Conservation (phyloP, 2,888 invertebrate genomes). For the Alloscopus bannaensis region DNA sequence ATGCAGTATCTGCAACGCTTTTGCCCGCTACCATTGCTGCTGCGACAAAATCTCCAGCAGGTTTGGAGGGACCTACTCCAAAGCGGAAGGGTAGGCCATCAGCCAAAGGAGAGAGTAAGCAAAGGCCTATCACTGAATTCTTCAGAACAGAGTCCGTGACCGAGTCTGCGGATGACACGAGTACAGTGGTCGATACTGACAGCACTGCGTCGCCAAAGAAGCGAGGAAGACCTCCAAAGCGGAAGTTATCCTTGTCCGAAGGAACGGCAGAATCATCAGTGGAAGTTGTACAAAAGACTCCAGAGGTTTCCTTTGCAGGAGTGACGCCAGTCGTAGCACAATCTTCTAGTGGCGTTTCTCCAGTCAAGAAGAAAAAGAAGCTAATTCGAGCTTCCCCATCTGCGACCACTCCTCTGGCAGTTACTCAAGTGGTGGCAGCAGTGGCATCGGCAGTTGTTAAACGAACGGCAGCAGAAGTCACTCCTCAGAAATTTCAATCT, state of each 20-base stretch:
- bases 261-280: background rate
- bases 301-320: no score
- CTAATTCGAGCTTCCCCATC: background rate
- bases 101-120: slow-evolving; percentile 19
- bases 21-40: background rate
- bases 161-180: background rate
- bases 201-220: slow-evolving; percentile 10
- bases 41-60: background rate
- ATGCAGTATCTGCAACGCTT: background rate
- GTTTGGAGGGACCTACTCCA: slow-evolving; percentile 6
- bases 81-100: slow-evolving; percentile 53
- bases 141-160: slow-evolving; percentile 19
- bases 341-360: slow-evolving; percentile 13
- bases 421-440: slow-evolving; percentile 42
- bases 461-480: slow-evolving; percentile 19
- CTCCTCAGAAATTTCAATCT: slow-evolving; percentile 12
- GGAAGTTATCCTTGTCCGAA: background rate
- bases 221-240: slow-evolving; percentile 53
- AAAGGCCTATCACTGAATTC: slow-evolving; percentile 60
- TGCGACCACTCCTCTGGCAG: background rate
- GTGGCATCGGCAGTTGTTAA: slow-evolving; percentile 49
- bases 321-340: slow-evolving; percentile 12
- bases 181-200: background rate
- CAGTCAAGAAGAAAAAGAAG: slow-evolving; percentile 59
- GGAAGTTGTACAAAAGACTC: no score